Evolutionary conservation across 92 coral and sea anemone genomes (phyloP), one percentile per base, ranked within the genome.

Genomic region (Palythoa grandiflora): DNA sequence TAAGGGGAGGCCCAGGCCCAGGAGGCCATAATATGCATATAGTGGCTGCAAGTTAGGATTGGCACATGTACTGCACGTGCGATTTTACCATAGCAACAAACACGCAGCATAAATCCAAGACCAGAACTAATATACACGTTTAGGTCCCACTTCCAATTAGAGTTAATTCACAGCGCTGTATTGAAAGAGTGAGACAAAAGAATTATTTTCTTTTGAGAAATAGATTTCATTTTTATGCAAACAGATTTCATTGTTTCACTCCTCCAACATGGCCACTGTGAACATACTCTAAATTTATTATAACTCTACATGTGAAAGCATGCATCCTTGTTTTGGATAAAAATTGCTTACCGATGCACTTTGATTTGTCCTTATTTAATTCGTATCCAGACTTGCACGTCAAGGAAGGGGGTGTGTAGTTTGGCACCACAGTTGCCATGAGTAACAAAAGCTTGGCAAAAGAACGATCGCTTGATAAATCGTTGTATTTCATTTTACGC

Each of bases 351-450:
- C 85, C 85, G 0, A 80, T 15, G 52, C 74, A 80, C 75, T 65
- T 44, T 63, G 73, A 17, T 15, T 55, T 77, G n/a, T 77, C 84
- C 54, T 79, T 79, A 36, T 79, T 61, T 36, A 79, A 19, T 36
- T 37, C 84, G 20, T 36, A 79, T 39, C 84, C 84, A 1, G 84
- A 20, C 3, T 39, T 37, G 84, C 84, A 79, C 38, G 72, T 79
- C 71, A 39, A 54, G 84, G 84, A 72, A 13, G 84, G 72, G 13
- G 84, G 84, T 38, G 57, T 47, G 86, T 65, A 81, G 75, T 35
- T 20, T 35, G 86, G 86, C 28, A 81, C 86, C 2, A 81, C 86
- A 65, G 12, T 66, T 44, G 86, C 86, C 86, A 81, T 81, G 14
- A 81, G 48, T 9, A 16, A 48, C 44, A 81, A 60, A 63, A 81